Evolutionary conservation across 1,140 invertebrate genomes (phyloP), one percentile per base, ranked within the genome.

Genomic region (Pectinophora gossypiella): DNA sequence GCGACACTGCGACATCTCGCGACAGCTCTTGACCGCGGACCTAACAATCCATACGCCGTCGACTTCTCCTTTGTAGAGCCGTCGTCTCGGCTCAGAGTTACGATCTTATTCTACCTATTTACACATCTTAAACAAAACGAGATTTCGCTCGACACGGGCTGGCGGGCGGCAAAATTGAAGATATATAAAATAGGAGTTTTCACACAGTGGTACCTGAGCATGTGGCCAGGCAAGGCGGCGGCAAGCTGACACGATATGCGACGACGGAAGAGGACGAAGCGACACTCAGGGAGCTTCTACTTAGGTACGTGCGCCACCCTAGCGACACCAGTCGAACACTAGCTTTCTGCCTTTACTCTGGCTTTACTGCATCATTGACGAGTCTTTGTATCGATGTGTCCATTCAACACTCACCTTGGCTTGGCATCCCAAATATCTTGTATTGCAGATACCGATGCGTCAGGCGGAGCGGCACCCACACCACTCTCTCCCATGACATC

Each of bases 241-340:
- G 86, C 84, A 88, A 89, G 87, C 83, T 87, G 88, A 87, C 84
- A 76, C 81, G 85, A 87, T 87, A 88, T 88, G 87, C 85, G 85
- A 76, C 87, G 87, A 91, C 93, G 90, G 92, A 93, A 87, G 93
- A 95, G 87, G 93, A 94, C 90, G 93, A 94, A 90, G 92, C 93
- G 81, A 94, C 93, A 91, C 93, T 95, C 88, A 93, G 93, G 91
- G 93, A 94, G 91, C 91, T 95, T 90, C 93, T 95, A 89, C 91
- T 95, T 92, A 95, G 94, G 94, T 95, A 94, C 87, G 90, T 90
- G 73, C 63, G 19, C 23, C 62, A 80, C 64, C 67, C 59, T 80
- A 78, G 72, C 68, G 66, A 78, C 59, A 71, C 9, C 27, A 16
- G 36, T 40, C 23, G 36, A 40, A 9, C 61, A 79, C 60, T 76